These are phyloP conservation scores for Eustalomyia histrio DNA, from an alignment of 2,888 invertebrate genomes.

Conservation along the genomic window DNA sequence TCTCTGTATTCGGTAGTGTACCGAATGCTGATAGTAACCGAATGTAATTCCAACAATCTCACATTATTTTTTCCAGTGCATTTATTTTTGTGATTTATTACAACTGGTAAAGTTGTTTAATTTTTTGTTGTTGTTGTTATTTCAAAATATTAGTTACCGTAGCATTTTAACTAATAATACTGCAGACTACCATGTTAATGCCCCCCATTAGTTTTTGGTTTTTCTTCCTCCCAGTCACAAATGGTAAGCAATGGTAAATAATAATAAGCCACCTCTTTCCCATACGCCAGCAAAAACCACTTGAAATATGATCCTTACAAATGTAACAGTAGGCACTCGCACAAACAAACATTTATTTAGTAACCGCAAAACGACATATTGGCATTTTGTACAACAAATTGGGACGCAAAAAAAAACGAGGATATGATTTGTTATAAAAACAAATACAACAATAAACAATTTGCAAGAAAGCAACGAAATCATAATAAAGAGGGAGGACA, in stretches of 20 bases:
- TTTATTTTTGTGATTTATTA: conserved; percentile 24
- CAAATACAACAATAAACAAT: conserved; percentile 53
- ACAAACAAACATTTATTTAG: conserved; percentile 36
- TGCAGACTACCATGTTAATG: not conserved
- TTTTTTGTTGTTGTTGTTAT: not conserved
- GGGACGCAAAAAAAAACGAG: conserved; percentile 64
- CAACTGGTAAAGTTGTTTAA: not conserved
- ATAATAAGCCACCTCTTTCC: not conserved
- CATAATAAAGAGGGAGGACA: not conserved
- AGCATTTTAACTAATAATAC: conserved; percentile 11
- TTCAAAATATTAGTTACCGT: conserved; percentile 9
- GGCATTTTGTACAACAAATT: conserved; percentile 76
- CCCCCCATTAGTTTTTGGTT: not conserved
- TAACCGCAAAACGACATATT: conserved; percentile 72
- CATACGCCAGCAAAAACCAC: conserved; percentile 32
- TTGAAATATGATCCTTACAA: conserved; percentile 60
- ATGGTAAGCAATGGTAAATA: not conserved
- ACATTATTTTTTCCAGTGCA: not conserved
- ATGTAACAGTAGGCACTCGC: conserved; percentile 23
- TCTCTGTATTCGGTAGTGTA: no score
- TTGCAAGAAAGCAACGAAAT: not conserved
- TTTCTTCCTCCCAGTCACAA: not conserved
- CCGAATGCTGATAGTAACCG: no score
- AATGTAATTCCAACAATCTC: no score
- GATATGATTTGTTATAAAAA: conserved; percentile 71